Evolutionary conservation across 2,797 vertebrate species (phyloP).

Genomic region (Choloepus didactylus): DNA sequence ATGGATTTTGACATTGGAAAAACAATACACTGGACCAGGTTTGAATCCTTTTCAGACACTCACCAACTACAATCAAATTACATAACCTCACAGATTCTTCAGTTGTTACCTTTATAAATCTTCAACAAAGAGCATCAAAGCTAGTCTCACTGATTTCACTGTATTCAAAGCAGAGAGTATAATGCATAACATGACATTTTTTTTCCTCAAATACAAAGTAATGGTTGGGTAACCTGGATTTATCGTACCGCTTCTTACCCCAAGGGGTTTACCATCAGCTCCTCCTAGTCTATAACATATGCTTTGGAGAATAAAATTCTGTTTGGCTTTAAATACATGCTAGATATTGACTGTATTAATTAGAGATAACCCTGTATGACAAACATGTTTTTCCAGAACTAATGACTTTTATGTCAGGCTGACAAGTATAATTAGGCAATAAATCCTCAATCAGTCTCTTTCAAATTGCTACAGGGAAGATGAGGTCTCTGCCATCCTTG

Average conservation of each 20-base stretch:
- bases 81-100: not conserved
- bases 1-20: not conserved
- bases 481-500: slow-evolving; percentile 67
- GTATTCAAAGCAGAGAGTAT: not conserved
- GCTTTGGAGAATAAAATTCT: slow-evolving; percentile 1
- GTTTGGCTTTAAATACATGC: slow-evolving; percentile 69
- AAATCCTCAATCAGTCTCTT: slow-evolving; percentile 75
- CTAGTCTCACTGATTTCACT: not conserved
- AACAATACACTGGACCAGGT: not conserved
- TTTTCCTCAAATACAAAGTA: not conserved
- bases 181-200: not conserved
- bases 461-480: slow-evolving; percentile 74
- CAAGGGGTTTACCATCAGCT: not conserved
- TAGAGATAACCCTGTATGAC: slow-evolving; percentile 73
- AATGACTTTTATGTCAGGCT: slow-evolving; percentile 81
- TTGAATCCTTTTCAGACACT: not conserved
- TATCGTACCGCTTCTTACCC: not conserved
- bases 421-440: slow-evolving; percentile 82
- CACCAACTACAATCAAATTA: not conserved
- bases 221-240: not conserved
- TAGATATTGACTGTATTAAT: slow-evolving; percentile 76
- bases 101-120: not conserved
- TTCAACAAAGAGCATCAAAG: not conserved
- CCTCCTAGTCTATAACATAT: not conserved
- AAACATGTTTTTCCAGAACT: slow-evolving; percentile 82